Evolutionary conservation across 2,797 vertebrate genomes (phyloP), one percentile per base, ranked within the genome.

Genomic region (Chiloscyllium punctatum): DNA sequence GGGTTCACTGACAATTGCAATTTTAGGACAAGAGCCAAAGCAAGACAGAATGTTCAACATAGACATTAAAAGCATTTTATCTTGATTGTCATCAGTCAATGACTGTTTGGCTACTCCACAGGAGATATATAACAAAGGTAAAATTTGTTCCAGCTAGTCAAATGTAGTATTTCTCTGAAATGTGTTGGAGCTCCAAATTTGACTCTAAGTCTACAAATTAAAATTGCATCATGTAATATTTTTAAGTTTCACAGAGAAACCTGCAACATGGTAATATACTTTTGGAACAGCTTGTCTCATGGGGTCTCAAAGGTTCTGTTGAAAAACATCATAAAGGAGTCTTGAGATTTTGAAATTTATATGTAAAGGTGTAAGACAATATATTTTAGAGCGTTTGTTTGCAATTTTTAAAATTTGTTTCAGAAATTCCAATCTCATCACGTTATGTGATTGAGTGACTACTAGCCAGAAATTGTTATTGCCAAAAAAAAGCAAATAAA

Each of bases 41-140:
- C 42, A 69, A 94, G 42, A 1, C 94, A 95, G 42, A 77, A 51
- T 95, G 69, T 53, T 95, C 94, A 95, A 72, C 69, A 77, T 77
- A 74, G 69, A 95, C 42, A 15, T 95, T 95, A 95, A 95, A 77
- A 74, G 69, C 71, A 74, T 95, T 77, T 30, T 74, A n/a, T 95
- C 94, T 95, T 71, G 91, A 37, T 95, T 77, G 48, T 33, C 71
- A 95, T 30, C 71, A 95, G 48, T 95, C 94, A 95, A 77, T 95
- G 71, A 74, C 69, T 74, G 72, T 77, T 95, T 74, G 94, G 42
- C 69, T 94, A 30, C 37, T 72, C 5, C 72, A 77, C 4, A 30
- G 13, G 71, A 57, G 48, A 16, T 95, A 71, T 18, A 74, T 77
- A 30, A 13, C 51, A 95, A 30, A 77, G 53, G 94, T 18, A 30